Base-by-base conservation (phyloP, 2,888 invertebrate species). In the Dryadula phaetusa region DNA sequence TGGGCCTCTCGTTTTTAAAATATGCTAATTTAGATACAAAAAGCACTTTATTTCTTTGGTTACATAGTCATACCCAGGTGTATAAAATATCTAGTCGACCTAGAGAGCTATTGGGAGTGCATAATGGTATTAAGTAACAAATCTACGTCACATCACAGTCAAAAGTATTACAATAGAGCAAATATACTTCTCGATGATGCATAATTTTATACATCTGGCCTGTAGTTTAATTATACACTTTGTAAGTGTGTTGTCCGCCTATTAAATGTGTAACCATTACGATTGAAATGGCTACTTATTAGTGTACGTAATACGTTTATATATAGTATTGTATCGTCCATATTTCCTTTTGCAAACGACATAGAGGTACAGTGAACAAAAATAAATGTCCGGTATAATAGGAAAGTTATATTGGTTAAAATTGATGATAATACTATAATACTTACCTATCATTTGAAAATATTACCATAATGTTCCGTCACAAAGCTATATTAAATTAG, bases 221-320 rank as follows among this genome's bases (percentile, higher is more conserved):
- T 82, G 90, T 92, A 92, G 92, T 90, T 88, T 90, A 87, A 91
- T 89, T 89, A 82, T 86, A 89, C 91, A 92, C 92, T 90, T 90
- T 87, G 83, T 88, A 90, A 90, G 90, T 90, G 89, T 90, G 85
- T 86, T 86, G 88, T 92, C 92, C 92, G 92, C 92, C 92, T 92
- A 92, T 92, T 91, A 87, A 83, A 75, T 90, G 87, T 90, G 86
- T 90, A 89, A 89, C 89, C 90, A 88, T 90, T 87, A 83, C 86
- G 86, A 85, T 86, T 87, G 78, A 82, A 85, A 88, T 92, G 90
- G 88, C 85, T 89, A 90, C 87, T 86, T 86, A 83, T 86, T 88
- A 91, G 89, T 84, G 87, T 92, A 89, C 85, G 89, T 89, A 86
- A 85, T 87, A 75, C 75, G 76, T 86, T 86, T 84, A 82, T 84